phyloP scores from a whole-genome alignment of 2,113 vertebrate genomes.

The Osmerus mordax region DNA sequence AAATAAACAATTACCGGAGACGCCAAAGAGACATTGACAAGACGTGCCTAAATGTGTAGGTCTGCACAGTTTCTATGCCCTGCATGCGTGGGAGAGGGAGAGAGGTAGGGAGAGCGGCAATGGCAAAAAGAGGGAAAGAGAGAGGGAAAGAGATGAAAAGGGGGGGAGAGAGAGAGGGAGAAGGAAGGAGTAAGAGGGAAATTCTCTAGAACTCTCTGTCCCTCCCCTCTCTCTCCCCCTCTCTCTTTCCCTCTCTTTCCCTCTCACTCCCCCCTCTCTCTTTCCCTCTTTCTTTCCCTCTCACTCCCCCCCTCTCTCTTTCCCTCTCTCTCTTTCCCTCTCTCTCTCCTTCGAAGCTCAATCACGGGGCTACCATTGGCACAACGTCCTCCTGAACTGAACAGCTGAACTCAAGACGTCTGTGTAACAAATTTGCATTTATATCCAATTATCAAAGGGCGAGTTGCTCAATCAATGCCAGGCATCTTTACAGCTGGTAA shows the following conservation, averaged over 20 bases:
- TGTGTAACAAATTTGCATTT: constrained; percentile 49
- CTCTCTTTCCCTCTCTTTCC: too few species aligned
- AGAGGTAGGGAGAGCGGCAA: background rate
- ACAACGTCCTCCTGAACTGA: background rate
- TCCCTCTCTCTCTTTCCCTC: too few species aligned
- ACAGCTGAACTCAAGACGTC: constrained; percentile 14
- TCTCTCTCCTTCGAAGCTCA: background rate
- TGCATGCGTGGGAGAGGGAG: background rate
- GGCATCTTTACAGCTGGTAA: constrained; percentile 44
- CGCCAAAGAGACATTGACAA: too few species aligned
- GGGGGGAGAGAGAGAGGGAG: background rate
- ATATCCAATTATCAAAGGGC: constrained; percentile 49
- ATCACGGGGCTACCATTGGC: too few species aligned
- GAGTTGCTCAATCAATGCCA: constrained; percentile 29
- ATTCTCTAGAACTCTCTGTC: background rate
- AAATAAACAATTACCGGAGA: too few species aligned
- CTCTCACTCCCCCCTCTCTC: too few species aligned
- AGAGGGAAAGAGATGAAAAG: background rate
- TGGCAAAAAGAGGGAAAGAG: background rate
- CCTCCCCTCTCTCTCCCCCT: too few species aligned
- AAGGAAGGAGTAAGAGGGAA: background rate
- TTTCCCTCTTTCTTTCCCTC: too few species aligned
- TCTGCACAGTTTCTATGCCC: background rate
- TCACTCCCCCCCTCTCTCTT: too few species aligned
- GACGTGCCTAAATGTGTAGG: background rate